phyloP scores from a whole-genome alignment of 35 echinoderm and acorn worm species.

The Ophioderma brevispina region DNA sequence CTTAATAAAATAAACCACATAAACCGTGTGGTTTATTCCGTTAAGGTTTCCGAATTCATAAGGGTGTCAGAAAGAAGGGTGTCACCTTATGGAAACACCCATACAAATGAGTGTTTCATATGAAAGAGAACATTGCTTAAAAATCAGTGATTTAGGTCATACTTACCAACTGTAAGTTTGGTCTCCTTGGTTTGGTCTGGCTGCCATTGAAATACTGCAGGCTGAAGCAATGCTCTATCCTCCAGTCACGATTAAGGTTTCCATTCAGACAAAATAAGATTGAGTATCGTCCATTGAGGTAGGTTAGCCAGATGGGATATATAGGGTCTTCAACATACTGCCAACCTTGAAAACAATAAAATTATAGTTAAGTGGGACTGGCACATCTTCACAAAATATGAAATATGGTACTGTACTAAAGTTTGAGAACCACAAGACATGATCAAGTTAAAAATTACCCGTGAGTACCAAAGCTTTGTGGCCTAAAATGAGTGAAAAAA shows the following conservation, averaged over 20 bases:
- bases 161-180: conserved; percentile 74
- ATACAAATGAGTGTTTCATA: neutral
- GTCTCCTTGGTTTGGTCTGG: conserved; percentile 50
- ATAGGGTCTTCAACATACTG: conserved; percentile 83
- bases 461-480: too few species aligned
- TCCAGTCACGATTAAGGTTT: conserved; percentile 66
- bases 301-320: conserved; percentile 71
- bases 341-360: conserved; percentile 46
- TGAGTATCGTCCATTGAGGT: conserved; percentile 62
- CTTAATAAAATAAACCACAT: too few species aligned
- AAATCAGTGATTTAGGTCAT: too few species aligned
- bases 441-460: neutral
- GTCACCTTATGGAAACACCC: too few species aligned
- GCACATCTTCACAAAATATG: neutral
- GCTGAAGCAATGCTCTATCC: conserved; percentile 62
- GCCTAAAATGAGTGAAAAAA: too few species aligned
- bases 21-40: too few species aligned
- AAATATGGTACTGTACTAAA: neutral
- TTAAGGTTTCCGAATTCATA: too few species aligned
- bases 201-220: conserved; percentile 70
- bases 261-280: conserved; percentile 71
- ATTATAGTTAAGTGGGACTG: too few species aligned
- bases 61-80: too few species aligned
- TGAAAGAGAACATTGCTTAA: neutral
- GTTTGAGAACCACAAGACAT: neutral